These are phyloP conservation scores for Mugil cephalus DNA, from an alignment of 2,113 vertebrate genomes.

Conservation along the genomic window DNA sequence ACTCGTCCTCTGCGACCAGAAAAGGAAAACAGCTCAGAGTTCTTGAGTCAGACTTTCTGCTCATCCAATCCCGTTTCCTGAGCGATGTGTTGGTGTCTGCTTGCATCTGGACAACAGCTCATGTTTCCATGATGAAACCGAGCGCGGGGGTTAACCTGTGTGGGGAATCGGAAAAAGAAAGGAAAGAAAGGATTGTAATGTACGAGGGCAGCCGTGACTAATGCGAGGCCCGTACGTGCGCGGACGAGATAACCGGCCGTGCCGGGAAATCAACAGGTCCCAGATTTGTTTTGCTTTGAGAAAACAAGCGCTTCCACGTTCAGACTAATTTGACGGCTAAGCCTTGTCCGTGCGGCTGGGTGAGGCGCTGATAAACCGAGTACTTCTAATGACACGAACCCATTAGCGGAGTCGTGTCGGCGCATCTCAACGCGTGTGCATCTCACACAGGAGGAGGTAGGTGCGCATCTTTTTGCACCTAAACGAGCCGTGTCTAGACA, in stretches of 20 bases:
- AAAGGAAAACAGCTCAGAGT: conserved; percentile 52
- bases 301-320: conserved; percentile 48
- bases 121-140: conserved; percentile 36
- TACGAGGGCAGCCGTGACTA: background rate
- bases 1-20: conserved; percentile 25
- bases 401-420: conserved; percentile 64
- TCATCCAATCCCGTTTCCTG: conserved; percentile 66
- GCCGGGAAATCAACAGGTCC: conserved; percentile 50
- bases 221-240: conserved; percentile 18
- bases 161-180: conserved; percentile 17
- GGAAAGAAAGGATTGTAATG: conserved; percentile 15
- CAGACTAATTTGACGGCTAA: conserved; percentile 47
- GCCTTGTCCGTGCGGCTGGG: conserved; percentile 1
- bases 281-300: conserved; percentile 52
- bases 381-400: conserved; percentile 56
- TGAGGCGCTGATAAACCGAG: conserved; percentile 48
- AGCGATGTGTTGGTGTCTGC: conserved; percentile 47
- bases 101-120: conserved; percentile 55
- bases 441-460: conserved; percentile 31
- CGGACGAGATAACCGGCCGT: conserved; percentile 5
- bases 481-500: conserved; percentile 30
- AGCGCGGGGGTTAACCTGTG: conserved; percentile 51
- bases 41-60: conserved; percentile 46
- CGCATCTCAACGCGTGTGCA: conserved; percentile 60
- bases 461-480: conserved; percentile 34